Base-by-base conservation (phyloP, 1,140 invertebrate species). In the Schlechtendalia chinensis region DNA sequence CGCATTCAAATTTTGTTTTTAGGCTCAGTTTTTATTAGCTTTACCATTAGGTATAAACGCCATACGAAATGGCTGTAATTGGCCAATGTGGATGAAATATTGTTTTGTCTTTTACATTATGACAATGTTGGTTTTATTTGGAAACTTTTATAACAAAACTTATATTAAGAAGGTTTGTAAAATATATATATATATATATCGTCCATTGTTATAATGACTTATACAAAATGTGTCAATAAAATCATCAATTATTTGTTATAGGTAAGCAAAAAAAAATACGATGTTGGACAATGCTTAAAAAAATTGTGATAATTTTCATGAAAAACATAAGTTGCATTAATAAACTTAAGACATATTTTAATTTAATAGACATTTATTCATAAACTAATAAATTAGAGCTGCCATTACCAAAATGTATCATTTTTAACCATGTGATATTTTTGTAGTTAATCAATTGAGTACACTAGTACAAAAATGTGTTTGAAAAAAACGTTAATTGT, bases 101-200 rank as follows among this genome's bases (percentile, higher is more conserved):
- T 56, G 58, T 45, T 59, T 77, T 59, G 53, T 77, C 6, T 59
- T 77, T 77, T 77, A 77, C 10, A 59, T 77, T 8, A 59, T 45
- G 17, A 77, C 72, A 45, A 77, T 77, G 72, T 45, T 77, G 22
- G 11, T 77, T 58, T 59, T 77, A 24, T 77, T 77, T 77, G 72
- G 72, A 39, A 53, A 77, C 6, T 77, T 77, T 77, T 77, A 77
- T 45, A 77, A 59, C 16, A 59, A 59, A 77, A 77, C 58, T 22
- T 77, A 77, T 45, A 59, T 77, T 19, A 77, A 32, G 45, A 77
- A 77, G 22, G 72, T 77, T 29, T 29, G 69, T 54, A 53, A 29
- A 27, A 17, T 27, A 19, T 19, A 53, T 11, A 27, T 67, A 47
- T 22, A 5, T 45, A 10, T 45, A 45, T 50, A 50, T 12, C 47